phyloP scores from a whole-genome alignment of 2,888 invertebrate species.

The Hyalella azteca region DNA sequence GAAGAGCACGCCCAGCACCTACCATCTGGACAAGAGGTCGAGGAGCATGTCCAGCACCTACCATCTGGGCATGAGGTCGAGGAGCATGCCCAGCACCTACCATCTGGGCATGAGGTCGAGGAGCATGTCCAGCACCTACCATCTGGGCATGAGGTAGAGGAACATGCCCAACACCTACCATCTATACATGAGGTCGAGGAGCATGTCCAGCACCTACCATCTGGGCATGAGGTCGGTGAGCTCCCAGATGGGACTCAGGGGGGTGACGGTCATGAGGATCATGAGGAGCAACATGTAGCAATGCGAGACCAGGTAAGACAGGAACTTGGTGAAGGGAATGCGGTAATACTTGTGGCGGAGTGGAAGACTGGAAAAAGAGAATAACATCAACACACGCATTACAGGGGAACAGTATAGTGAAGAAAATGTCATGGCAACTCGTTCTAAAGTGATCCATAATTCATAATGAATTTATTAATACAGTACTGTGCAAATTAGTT shows the following conservation, averaged over 20 bases:
- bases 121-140: background rate
- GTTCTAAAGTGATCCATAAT: no score
- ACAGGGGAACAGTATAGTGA: no score
- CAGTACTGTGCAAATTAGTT: no score
- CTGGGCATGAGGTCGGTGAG: constrained; percentile 54
- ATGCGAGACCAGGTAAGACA: constrained; percentile 98
- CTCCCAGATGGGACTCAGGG: constrained; percentile 69
- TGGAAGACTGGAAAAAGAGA: constrained; percentile 70
- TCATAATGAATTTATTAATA: no score
- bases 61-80: background rate
- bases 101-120: no score
- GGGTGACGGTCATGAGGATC: constrained; percentile 86
- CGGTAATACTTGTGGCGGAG: constrained; percentile 94
- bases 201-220: constrained; percentile 54
- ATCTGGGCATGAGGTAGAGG: background rate
- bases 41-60: no score
- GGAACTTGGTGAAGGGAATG: constrained; percentile 99
- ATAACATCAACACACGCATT: background rate
- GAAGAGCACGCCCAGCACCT: no score
- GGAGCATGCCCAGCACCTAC: no score
- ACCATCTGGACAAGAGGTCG: no score
- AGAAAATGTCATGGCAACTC: no score
- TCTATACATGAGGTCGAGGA: no score
- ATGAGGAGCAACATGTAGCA: constrained; percentile 94
- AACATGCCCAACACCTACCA: no score